Evolutionary conservation across 2,888 invertebrate genomes (phyloP), one percentile per base, ranked within the genome.

Genomic region (Phlogophora meticulosa): DNA sequence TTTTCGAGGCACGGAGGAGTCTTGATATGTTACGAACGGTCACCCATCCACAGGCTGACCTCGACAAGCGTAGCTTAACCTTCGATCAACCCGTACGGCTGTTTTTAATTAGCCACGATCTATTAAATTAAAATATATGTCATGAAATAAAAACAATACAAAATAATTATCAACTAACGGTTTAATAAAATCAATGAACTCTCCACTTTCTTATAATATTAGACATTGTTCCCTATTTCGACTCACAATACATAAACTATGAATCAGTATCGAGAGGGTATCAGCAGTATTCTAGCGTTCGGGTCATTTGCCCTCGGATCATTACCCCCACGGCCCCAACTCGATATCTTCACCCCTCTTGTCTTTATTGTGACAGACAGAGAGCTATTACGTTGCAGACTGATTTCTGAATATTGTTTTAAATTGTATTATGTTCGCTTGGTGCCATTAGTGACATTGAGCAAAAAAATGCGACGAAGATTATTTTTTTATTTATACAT

Each of bases 261-360:
- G 67, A 66, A 61, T 51, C 79, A 38, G 22, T 51, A 67, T 61
- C 42, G 17, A 78, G 38, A 46, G 48, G 15, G 36, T 10, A 60
- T 49, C 74, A 46, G 60, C 48, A 57, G 45, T 32, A 22, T 45
- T n/a, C 43, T 42, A 53, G 32, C 24, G 53, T 43, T 52, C 78
- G 81, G 76, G 65, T 77, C 82, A 86, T 87, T 87, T 80, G 72
- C 46, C 63, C 32, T 56, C 76, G 85, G 82, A 72, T 84, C 87
- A 86, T 88, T 88, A 85, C 81, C 73, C 65, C 42, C 46, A 28
- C 49, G 34, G n/a, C 78, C 79, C 81, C 65, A 72, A 76, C 79
- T 73, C 79, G 65, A 84, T 82, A 81, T 80, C 82, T 79, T 78
- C 81, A 72, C 68, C 81, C 78, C 73, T 56, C 76, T 73, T 66